Conservation (phyloP, 2,888 invertebrate genomes). For the Drosophila basisetae region DNA sequence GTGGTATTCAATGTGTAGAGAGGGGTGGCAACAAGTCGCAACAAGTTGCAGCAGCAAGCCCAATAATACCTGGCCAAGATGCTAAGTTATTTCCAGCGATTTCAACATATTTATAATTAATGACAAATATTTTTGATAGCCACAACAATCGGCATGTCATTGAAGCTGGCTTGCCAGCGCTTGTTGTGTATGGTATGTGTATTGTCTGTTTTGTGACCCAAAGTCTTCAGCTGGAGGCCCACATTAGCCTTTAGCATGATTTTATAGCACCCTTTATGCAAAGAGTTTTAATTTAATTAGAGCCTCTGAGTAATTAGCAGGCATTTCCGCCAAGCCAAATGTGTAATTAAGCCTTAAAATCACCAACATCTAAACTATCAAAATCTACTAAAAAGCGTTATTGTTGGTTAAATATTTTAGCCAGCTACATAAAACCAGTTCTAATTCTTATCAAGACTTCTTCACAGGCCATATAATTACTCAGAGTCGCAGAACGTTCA, state of each 20-base stretch:
- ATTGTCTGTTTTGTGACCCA: conserved; percentile 19
- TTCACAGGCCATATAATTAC: conserved; percentile 73
- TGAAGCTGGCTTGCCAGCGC: conserved; percentile 44
- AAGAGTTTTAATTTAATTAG: conserved; percentile 46
- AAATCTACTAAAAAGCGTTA: conserved; percentile 52
- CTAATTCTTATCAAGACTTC: conserved; percentile 75
- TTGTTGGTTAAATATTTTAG: conserved; percentile 15
- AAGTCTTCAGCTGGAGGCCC: conserved; percentile 35
- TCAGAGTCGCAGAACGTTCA: conserved; percentile 63
- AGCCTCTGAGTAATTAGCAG: conserved; percentile 64
- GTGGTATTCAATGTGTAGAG: neutral
- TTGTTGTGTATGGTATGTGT: conserved; percentile 8
- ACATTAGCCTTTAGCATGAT: conserved; percentile 56
- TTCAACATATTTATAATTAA: conserved; percentile 79
- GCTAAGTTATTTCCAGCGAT: conserved; percentile 63
- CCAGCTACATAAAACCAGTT: conserved; percentile 63
- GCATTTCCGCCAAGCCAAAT: conserved; percentile 67
- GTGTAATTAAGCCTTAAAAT: conserved; percentile 67
- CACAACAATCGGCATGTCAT: conserved; percentile 76
- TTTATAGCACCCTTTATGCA: conserved; percentile 57
- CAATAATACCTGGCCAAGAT: conserved; percentile 55
- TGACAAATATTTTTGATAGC: conserved; percentile 77
- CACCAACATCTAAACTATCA: conserved; percentile 11
- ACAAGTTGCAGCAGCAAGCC: conserved; percentile 30
- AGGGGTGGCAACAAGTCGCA: conserved; percentile 23